phyloP scores from a whole-genome alignment of 2,797 vertebrate species.

The Sparidentex hasta region DNA sequence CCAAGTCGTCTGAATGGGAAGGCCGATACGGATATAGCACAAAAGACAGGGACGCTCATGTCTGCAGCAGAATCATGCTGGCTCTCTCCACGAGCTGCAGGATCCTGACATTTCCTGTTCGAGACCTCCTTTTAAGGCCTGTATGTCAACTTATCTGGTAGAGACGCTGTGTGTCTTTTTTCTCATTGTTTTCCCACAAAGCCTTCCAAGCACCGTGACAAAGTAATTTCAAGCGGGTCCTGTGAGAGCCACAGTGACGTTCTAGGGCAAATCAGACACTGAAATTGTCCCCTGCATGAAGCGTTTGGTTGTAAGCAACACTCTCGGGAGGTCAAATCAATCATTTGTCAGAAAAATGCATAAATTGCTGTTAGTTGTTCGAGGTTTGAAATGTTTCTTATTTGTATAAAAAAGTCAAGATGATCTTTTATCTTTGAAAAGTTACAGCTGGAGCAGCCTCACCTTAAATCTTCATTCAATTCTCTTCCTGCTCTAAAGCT shows the following conservation, averaged over 20 bases:
- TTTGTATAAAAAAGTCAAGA: neutral
- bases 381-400: neutral
- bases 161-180: conserved; percentile 5
- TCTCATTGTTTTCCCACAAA: conserved; percentile 27
- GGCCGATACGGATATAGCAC: neutral
- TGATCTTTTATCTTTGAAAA: conserved; percentile 1
- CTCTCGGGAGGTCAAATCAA: conserved; percentile 2
- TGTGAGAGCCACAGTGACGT: conserved; percentile 12
- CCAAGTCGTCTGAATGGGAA: neutral
- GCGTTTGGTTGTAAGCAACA: conserved; percentile 8
- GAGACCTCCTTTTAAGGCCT: neutral
- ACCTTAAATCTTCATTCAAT: conserved; percentile 19
- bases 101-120: neutral
- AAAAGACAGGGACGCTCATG: conserved; percentile 5
- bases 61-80: neutral
- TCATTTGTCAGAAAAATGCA: conserved; percentile 18
- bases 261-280: conserved; percentile 36
- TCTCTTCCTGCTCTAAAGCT: conserved; percentile 2
- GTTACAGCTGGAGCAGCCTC: conserved; percentile 18
- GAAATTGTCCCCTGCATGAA: conserved; percentile 29
- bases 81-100: neutral
- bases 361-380: neutral
- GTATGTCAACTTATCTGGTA: conserved; percentile 8
- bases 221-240: conserved; percentile 43
- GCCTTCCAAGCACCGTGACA: conserved; percentile 11